Percentiles rank a stretch among this genome's conserved stretches.
Evolutionary conservation across 2,888 invertebrate species (phyloP).

Genomic region (Diaperis boleti): DNA sequence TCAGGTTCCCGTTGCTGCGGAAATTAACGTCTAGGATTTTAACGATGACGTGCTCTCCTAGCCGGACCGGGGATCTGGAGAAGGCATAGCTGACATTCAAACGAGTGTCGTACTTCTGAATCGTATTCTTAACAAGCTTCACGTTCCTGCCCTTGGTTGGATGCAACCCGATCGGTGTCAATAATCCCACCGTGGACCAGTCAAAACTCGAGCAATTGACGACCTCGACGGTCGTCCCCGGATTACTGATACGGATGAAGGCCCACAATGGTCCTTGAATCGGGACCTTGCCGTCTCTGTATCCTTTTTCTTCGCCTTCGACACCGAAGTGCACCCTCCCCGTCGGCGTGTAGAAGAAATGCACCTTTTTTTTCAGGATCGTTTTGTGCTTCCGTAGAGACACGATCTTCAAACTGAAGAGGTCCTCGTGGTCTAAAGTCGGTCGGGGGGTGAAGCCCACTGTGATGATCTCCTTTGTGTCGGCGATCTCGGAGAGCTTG

Average conservation of each 20-base stretch:
- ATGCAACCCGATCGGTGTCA: background rate
- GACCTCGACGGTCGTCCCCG: background rate
- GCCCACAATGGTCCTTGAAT: background rate
- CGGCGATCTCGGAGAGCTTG: background rate
- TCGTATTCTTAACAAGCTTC: background rate
- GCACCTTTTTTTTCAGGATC: background rate
- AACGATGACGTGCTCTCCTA: background rate
- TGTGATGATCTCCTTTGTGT: background rate
- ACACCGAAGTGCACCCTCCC: background rate
- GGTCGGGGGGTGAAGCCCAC: slow-evolving; percentile 2
- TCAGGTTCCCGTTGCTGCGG: background rate
- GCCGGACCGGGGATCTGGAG: background rate
- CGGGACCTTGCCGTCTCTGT: background rate
- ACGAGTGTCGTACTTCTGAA: background rate
- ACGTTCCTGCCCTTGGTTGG: slow-evolving; percentile 10
- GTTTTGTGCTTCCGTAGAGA: background rate
- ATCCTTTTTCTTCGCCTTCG: background rate
- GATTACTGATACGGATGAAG: background rate
- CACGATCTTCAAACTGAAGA: background rate
- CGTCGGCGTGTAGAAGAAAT: background rate
- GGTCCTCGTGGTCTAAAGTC: background rate
- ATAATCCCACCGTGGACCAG: no score
- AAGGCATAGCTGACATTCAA: background rate
- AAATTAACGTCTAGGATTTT: background rate
- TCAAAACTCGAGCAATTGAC: background rate